Evolutionary conservation across 1,140 invertebrate species (phyloP), one percentile per base, ranked within the genome.

Genomic region (Drosophila tropicalis): DNA sequence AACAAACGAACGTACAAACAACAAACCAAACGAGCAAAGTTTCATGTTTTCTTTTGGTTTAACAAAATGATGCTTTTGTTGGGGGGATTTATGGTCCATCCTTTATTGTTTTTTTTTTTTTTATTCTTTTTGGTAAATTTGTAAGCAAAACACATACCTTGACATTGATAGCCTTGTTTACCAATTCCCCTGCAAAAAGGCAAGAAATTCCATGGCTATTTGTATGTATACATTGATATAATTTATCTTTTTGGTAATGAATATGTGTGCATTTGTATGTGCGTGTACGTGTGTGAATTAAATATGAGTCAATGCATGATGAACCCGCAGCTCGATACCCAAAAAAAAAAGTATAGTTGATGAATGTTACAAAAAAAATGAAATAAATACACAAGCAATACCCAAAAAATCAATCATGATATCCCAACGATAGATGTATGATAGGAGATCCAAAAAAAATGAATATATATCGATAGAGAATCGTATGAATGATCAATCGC

Each of bases 91-190:
- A 76, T n/a, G n/a, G 72, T 70, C 54, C 29, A 22, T 44, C 61
- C 61, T 22, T 36, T 29, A 5, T 29, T 4, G 3, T 29, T 29
- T 29, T 29, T 5, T 29, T 5, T 29, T 29, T 29, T 29, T 29
- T 29, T 29, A 1, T 5, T 6, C 6, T 29, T 6, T 29, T 78
- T 76, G 67, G 72, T 80, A 80, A 62, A 80, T 73, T 89, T 87
- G 80, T 65, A 89, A 89, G 84, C 85, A 84, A 78, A 83, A 90
- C 91, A 93, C 94, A 95, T 95, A 98, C 98, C 98, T 98, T 99
- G 99, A 95, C 99, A 99, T 93, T 99, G 99, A 95, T 99, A 99
- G 92, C 98, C 99, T 95, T 99, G 99, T 94, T 99, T 99, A 92
- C 98, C 91, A 91, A 99, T 95, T 93, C 98, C 98, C 98, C 97